These are phyloP conservation scores for Lemur catta DNA, from an alignment of 2,797 vertebrate species.

Conservation along the genomic window DNA sequence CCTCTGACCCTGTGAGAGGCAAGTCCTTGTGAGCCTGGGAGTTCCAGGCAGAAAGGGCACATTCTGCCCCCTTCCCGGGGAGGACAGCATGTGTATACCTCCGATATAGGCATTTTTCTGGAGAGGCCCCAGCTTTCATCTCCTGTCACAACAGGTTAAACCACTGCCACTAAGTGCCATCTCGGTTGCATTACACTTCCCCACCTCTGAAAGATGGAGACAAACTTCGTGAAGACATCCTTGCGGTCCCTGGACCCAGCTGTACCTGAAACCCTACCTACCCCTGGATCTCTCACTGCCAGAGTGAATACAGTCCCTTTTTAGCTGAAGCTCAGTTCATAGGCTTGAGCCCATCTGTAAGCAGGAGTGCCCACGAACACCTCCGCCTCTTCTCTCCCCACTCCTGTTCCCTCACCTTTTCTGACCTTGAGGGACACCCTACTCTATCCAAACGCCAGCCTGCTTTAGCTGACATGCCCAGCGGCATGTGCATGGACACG, in stretches of 20 bases:
- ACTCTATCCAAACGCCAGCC: neutral
- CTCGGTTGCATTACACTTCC: neutral
- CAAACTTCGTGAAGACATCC: neutral
- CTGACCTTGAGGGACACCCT: neutral
- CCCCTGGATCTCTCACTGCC: neutral
- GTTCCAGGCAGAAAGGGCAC: neutral
- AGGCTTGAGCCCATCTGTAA: neutral
- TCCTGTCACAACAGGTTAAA: neutral
- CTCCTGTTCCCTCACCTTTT: neutral
- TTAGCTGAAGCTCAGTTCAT: neutral
- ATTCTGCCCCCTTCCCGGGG: neutral
- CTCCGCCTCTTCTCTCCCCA: neutral
- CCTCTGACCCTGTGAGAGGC: neutral
- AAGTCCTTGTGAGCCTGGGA: no score
- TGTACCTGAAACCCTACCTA: neutral
- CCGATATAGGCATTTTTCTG: neutral
- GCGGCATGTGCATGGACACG: no score
- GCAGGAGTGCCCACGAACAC: neutral
- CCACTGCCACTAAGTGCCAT: neutral
- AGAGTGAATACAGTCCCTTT: no score
- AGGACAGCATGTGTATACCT: fast-evolving
- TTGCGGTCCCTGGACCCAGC: neutral
- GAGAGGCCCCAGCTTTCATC: neutral
- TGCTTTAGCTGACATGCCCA: neutral
- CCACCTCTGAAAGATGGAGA: neutral